Base-by-base conservation (phyloP, 2,797 vertebrate species). In the Yasuhikotakia modesta region DNA sequence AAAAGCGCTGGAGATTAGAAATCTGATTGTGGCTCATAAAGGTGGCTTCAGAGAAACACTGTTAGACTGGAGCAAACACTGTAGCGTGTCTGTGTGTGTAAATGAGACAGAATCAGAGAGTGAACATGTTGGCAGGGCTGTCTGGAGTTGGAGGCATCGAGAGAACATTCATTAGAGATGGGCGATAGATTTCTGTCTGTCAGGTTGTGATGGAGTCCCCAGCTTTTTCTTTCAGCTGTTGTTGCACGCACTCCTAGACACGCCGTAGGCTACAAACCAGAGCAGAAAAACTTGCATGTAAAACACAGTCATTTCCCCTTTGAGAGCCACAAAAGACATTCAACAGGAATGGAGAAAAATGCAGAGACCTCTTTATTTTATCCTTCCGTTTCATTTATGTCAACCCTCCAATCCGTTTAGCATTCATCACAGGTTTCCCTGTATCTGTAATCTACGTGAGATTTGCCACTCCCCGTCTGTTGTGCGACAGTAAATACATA, bases 181-280 rank as follows among this genome's bases (percentile, higher is more conserved):
- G 4, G 1, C 16, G 3, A 55, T 61, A 48, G 39, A 45, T 77
- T 39, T 77, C 53, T 30, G 17, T 76, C 17, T 52, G n/a, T 53
- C 58, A 21, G 71, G 32, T 53, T 79, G 55, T 80, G 78, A 80
- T 65, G 67, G 77, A 83, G 52, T 76, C 13, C 2, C 13, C 39
- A n/a, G 14, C 1, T 27, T 21, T 58, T 72, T 68, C 67, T 78
- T 60, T 64, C 53, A 61, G 71, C 24, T 70, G 57, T 70, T 74
- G 65, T 73, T 64, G 22, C 61, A 46, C 60, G 39, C 35, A 27
- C 61, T 24, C 19, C 46, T 50, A 60, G 43, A 55, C 74, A 64
- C 77, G 74, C 70, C 72, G 53, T 52, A 78, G 79, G 70, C 65
- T 78, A 45, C 24, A 78, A 50, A 78, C 58, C 12, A 27, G n/a